Percentiles rank a stretch among this genome's conserved stretches.
These are phyloP conservation scores for Grus americana DNA, from an alignment of 2,113 vertebrate species.

Conservation along the genomic window DNA sequence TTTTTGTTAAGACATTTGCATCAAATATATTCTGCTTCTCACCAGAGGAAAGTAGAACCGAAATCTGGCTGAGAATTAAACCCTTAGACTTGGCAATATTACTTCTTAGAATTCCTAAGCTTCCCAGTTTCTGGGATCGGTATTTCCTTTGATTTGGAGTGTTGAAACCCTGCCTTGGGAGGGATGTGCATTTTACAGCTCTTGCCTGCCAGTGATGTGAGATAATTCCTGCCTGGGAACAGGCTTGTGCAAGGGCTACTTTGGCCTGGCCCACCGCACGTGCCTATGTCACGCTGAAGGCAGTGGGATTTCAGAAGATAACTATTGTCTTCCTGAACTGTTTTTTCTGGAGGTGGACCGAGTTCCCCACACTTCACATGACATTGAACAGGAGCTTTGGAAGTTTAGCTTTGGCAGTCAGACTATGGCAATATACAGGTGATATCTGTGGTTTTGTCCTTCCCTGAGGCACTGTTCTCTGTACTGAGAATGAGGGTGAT, in stretches of 20 bases:
- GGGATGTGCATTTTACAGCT: neutral
- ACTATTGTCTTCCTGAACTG: neutral
- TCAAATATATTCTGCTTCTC: neutral
- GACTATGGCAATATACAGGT: neutral
- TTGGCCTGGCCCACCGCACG: rapidly evolving
- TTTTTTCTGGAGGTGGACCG: neutral
- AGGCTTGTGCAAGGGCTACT: conserved; percentile 16
- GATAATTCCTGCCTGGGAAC: neutral
- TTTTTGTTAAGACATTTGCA: neutral
- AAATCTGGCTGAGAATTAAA: neutral
- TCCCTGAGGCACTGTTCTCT: neutral
- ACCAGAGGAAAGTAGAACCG: neutral
- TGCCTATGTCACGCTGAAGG: neutral
- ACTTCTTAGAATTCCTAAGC: neutral
- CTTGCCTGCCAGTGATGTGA: neutral
- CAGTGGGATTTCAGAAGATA: neutral
- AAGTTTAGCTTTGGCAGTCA: neutral
- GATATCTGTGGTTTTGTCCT: neutral
- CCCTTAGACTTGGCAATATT: neutral
- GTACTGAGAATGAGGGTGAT: neutral
- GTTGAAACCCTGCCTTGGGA: neutral
- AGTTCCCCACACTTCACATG: neutral
- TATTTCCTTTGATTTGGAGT: neutral
- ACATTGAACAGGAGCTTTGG: neutral
- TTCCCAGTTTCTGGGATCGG: neutral